Percentiles rank a stretch among this genome's conserved stretches.
phyloP scores from a whole-genome alignment of 2,797 vertebrate species.

The Enteromius radiatus region DNA sequence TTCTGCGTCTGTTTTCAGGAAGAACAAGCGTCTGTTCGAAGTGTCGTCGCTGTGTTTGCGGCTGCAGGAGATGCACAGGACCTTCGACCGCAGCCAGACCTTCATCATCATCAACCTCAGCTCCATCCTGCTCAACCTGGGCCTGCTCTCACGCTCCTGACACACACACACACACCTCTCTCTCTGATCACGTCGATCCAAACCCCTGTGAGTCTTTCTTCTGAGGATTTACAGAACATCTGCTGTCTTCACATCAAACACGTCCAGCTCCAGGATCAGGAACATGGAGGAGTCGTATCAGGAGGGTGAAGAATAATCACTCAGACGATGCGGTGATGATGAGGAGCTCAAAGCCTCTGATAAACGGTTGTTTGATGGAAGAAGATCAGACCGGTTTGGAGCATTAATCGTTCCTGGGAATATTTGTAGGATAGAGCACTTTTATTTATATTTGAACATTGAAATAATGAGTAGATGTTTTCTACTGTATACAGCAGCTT shows the following conservation, averaged over 20 bases:
- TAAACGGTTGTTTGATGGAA: background rate
- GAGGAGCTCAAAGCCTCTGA: background rate
- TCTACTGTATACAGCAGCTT: background rate
- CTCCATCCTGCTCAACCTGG: slow-evolving; percentile 84
- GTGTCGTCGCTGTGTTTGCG: slow-evolving; percentile 80
- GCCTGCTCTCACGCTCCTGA: slow-evolving; percentile 46
- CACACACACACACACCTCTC: background rate
- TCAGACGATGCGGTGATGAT: too few relatives aligned
- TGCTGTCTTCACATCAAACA: background rate
- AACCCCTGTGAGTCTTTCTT: background rate
- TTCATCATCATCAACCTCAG: slow-evolving; percentile 87
- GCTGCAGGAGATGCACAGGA: slow-evolving; percentile 83
- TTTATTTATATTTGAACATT: background rate
- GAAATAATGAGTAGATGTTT: background rate
- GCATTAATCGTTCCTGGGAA: background rate
- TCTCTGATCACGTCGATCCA: background rate
- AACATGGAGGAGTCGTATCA: background rate
- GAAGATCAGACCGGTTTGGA: background rate
- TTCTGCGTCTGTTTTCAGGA: slow-evolving; percentile 70
- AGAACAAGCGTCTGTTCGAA: slow-evolving; percentile 88
- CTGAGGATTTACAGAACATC: background rate
- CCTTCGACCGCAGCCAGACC: slow-evolving; percentile 73
- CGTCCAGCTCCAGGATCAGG: background rate
- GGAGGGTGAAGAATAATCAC: background rate
- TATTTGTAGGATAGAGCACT: background rate